These are phyloP conservation scores for Gorsachius magnificus DNA, from an alignment of 2,797 vertebrate species.

Conservation along the genomic window DNA sequence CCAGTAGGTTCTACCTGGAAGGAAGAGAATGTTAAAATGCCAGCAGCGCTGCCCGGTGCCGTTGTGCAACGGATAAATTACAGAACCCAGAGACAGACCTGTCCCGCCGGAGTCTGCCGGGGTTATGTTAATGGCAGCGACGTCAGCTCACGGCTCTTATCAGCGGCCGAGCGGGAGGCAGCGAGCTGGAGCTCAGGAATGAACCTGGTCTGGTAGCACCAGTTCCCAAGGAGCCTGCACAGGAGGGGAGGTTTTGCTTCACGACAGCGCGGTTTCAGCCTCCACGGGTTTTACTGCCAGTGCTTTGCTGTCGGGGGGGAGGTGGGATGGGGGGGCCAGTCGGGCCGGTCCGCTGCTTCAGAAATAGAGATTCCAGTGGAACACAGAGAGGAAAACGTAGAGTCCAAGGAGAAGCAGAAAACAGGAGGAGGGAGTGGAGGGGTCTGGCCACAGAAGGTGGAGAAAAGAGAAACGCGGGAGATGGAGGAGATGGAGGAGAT, in stretches of 20 bases:
- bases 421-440: neutral
- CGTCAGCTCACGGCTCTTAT: constrained; percentile 39
- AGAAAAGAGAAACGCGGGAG: neutral
- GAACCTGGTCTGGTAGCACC: constrained; percentile 69
- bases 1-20: accelerated
- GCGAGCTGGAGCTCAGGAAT: constrained; percentile 62
- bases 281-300: accelerated
- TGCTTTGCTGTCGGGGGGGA: accelerated
- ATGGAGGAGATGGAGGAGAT: no score
- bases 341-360: neutral
- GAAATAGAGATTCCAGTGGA: neutral
- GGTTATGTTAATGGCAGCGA: constrained; percentile 8
- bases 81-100: neutral
- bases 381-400: accelerated
- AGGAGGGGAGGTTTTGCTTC: neutral
- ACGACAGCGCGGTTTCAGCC: neutral
- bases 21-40: neutral
- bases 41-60: neutral
- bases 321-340: accelerated
- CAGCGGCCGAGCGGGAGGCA: constrained; percentile 66
- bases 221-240: constrained; percentile 60
- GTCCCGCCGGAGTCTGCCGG: constrained; percentile 44
- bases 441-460: neutral
- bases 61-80: neutral
- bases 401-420: neutral